Conservation (phyloP, 2,797 vertebrate genomes). For the Crypturellus tataupa region DNA sequence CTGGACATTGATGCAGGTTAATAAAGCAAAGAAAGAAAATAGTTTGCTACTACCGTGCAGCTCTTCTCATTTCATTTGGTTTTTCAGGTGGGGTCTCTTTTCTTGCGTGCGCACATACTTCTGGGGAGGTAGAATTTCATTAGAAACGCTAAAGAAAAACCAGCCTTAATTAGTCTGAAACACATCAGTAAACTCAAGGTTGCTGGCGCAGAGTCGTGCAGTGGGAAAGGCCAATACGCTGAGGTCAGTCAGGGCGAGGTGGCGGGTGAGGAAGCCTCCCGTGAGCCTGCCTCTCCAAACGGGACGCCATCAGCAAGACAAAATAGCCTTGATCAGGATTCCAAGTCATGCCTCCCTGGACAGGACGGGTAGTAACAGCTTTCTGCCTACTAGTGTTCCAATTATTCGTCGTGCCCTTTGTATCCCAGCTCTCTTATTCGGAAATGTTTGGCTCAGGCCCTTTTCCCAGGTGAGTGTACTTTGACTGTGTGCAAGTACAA, state of each 20-base stretch:
- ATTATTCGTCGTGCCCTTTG: conserved; percentile 62
- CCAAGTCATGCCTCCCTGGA: conserved; percentile 66
- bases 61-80: neutral
- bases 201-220: conserved; percentile 75
- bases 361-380: conserved; percentile 60
- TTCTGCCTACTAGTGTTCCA: conserved; percentile 71
- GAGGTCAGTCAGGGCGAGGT: conserved; percentile 82
- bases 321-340: conserved; percentile 73
- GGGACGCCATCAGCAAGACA: conserved; percentile 78
- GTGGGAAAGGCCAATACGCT: conserved; percentile 78
- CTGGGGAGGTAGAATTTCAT: conserved; percentile 74
- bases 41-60: conserved; percentile 15
- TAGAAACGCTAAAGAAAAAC: conserved; percentile 75
- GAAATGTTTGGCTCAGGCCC: conserved; percentile 64
- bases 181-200: conserved; percentile 81
- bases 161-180: conserved; percentile 83
- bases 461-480: conserved; percentile 69
- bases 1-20: neutral
- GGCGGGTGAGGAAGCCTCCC: conserved; percentile 81
- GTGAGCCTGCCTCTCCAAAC: conserved; percentile 78
- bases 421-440: conserved; percentile 44
- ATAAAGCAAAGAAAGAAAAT: conserved; percentile 62
- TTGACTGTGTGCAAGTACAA: conserved; percentile 67
- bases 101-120: conserved; percentile 16
- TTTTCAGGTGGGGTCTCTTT: conserved; percentile 29